These are phyloP conservation scores for Pelosia muscerda DNA, from an alignment of 2,888 invertebrate genomes.

Conservation along the genomic window DNA sequence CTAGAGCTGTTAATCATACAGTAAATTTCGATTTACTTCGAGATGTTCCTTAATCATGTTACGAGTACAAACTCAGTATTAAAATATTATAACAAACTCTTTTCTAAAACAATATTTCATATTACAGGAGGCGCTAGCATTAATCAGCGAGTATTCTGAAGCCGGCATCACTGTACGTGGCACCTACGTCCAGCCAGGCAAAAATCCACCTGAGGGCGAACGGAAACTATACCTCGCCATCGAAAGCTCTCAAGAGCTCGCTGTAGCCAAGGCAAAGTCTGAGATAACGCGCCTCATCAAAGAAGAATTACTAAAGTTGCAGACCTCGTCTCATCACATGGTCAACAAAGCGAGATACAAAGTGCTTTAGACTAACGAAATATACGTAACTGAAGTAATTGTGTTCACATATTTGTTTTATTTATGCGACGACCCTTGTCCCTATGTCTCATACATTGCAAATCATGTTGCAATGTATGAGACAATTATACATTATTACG, in stretches of 20 bases:
- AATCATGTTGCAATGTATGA: constrained; percentile 1
- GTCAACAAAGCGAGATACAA: constrained; percentile 98
- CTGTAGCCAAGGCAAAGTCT: constrained; percentile 97
- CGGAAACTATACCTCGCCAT: constrained; percentile 99
- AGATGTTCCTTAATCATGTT: too few species aligned
- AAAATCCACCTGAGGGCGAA: constrained; percentile 96
- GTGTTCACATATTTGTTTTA: constrained; percentile 44
- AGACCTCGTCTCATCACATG: constrained; percentile 94
- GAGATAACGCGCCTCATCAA: constrained; percentile 99
- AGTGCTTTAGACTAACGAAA: constrained; percentile 89
- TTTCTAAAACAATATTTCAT: constrained; percentile 8
- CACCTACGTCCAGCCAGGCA: constrained; percentile 97
- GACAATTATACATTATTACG: not conserved
- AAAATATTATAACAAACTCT: not conserved
- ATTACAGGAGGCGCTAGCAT: constrained; percentile 96
- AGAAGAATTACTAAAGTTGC: constrained; percentile 97
- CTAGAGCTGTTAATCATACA: too few species aligned
- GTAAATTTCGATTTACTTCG: too few species aligned
- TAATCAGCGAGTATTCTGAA: constrained; percentile 99
- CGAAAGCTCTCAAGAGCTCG: constrained; percentile 98
- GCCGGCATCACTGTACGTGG: constrained; percentile 99
- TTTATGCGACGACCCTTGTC: constrained; percentile 29
- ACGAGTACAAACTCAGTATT: not conserved
- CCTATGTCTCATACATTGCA: too few species aligned
- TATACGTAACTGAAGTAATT: constrained; percentile 56